Evolutionary conservation across 1,140 invertebrate genomes (phyloP), one percentile per base, ranked within the genome.

Genomic region (Drosophila prosaltans): DNA sequence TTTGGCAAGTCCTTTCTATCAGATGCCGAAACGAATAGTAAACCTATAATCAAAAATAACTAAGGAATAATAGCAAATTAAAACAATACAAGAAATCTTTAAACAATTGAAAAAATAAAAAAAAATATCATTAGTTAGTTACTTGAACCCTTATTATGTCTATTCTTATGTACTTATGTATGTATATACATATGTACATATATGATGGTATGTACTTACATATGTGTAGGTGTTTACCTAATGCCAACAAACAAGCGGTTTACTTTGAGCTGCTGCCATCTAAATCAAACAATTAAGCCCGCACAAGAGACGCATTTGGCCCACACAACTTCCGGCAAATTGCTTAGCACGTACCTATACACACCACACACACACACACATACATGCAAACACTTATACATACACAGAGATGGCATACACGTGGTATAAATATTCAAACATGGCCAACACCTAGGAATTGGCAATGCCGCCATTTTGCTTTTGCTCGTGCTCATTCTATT

Each of bases 201-300:
- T 24, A 26, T 26, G 9, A 3, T 2, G 41, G 41, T 36, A n/a
- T n/a, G 16, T 24, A 11, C 21, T 3, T 24, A 4, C 43, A 28
- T 72, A 72, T 70, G 74, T 77, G 66, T 54, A 77, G 45, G 21
- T 26, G 45, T 24, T 36, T 77, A 65, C 64, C 59, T 67, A 57
- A 32, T 45, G 39, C 30, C 57, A 65, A 65, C 43, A 32, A 76
- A 70, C 68, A 73, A n/a, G 79, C 41, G 57, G 69, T 68, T 21
- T 48, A 68, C 54, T 69, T 51, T 43, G 55, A 64, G 54, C 48
- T 43, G 58, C 54, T 69, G 60, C 58, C 51, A 45, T 55, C 58
- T 67, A 80, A 74, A 77, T 80, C 80, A 88, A 88, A 89, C 84
- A 88, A 88, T 89, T 83, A 80, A 72, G 65, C 69, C 57, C 55